Percentiles rank a stretch among this genome's conserved stretches.
These are phyloP conservation scores for Plutomurus gul DNA, from an alignment of 1,140 invertebrate species.

Conservation along the genomic window DNA sequence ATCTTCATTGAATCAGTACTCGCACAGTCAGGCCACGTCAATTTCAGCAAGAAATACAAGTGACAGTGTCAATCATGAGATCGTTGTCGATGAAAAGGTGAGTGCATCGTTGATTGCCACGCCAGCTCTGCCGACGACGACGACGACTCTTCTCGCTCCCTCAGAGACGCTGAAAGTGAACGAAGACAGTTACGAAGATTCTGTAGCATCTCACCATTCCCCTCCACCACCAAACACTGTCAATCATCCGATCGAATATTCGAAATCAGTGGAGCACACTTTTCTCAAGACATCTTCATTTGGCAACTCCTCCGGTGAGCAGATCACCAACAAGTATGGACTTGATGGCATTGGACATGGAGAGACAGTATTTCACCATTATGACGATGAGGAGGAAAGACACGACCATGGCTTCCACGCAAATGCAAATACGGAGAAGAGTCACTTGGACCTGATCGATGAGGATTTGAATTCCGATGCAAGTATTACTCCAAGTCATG, in stretches of 20 bases:
- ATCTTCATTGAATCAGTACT: background rate
- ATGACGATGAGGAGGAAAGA: slow-evolving; percentile 1
- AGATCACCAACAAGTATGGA: background rate
- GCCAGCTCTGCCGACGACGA: background rate
- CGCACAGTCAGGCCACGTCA: too few relatives aligned
- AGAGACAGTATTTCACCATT: background rate
- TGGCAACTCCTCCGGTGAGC: slow-evolving; percentile 5
- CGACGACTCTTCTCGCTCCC: background rate
- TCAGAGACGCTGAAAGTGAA: background rate
- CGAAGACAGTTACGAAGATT: background rate
- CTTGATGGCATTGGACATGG: too few relatives aligned
- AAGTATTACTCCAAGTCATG: background rate
- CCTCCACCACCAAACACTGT: too few relatives aligned
- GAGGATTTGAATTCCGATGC: background rate
- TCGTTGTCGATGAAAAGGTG: background rate
- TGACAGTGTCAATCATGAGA: background rate
- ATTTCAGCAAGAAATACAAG: too few relatives aligned
- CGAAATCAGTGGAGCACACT: background rate
- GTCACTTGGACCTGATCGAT: background rate
- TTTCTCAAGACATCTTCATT: background rate
- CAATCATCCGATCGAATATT: background rate
- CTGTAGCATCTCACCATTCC: too few relatives aligned
- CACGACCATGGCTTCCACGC: slow-evolving; percentile 4
- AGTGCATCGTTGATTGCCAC: background rate
- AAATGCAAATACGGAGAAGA: background rate